Evolutionary conservation across 2,113 vertebrate species (phyloP).

Genomic region (Speoplatyrhinus poulsoni): DNA sequence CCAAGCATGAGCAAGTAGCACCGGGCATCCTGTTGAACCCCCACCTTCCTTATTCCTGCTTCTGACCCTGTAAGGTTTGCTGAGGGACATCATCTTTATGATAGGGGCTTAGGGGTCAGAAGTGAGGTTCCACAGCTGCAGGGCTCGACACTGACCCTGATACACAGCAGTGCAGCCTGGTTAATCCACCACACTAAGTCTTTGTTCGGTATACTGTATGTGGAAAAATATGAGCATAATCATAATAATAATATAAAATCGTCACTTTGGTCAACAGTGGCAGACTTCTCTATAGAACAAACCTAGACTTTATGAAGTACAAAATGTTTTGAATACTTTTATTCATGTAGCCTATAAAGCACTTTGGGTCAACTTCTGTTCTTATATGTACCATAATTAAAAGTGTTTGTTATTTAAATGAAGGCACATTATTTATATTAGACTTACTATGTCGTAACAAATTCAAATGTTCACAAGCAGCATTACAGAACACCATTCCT

Average conservation of each 20-base stretch:
- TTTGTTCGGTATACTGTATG: conserved; percentile 33
- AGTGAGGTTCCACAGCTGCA: conserved; percentile 54
- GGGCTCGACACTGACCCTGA: conserved; percentile 59
- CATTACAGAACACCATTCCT: background rate
- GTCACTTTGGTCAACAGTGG: no score
- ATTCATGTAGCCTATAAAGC: no score
- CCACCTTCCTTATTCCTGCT: conserved; percentile 37
- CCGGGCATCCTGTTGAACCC: conserved; percentile 41
- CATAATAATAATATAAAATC: background rate
- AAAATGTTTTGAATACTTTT: no score
- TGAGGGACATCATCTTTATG: conserved; percentile 56
- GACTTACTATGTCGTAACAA: no score
- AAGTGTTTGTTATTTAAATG: conserved; percentile 16
- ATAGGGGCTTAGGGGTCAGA: conserved; percentile 23
- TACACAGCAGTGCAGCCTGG: conserved; percentile 43
- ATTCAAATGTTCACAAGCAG: no score
- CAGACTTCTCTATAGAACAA: no score
- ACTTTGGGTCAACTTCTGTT: background rate
- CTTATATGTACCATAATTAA: background rate
- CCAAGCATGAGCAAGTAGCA: conserved; percentile 46
- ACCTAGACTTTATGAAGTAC: no score
- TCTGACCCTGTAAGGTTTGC: conserved; percentile 63
- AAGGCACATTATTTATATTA: background rate
- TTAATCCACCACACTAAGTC: conserved; percentile 39
- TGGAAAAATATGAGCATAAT: conserved; percentile 14